Base-by-base conservation (phyloP, 2,888 invertebrate species). In the Boloria selene region DNA sequence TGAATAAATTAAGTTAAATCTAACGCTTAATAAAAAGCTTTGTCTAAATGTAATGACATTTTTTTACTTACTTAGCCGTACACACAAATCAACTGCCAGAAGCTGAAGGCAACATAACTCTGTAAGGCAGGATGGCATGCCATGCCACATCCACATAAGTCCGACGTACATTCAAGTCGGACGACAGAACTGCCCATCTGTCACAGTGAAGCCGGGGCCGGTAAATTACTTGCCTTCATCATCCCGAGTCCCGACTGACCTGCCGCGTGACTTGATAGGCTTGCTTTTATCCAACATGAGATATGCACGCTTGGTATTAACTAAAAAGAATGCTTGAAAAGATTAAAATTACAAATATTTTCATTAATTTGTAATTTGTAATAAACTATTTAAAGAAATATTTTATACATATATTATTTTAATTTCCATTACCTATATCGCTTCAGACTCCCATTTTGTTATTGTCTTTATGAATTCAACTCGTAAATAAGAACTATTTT, bases 151-250 rank as follows among this genome's bases (percentile, higher is more conserved):
- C 77, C 74, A 72, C 54, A 64, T 66, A 69, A 67, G 60, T 59
- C 49, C 64, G 64, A 59, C 68, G 69, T 69, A 72, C 68, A 69
- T 72, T 65, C 60, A 62, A 68, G 70, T 65, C 69, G 31, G 59
- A 50, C 79, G 82, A 83, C 83, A 81, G 76, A 78, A 77, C 78
- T 78, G 80, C 76, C 86, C 88, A 89, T 90, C 88, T 87, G 88
- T 90, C 89, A 89, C 86, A 75, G 80, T 70, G 79, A 77, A 80
- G 79, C 81, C 77, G 86, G 82, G 81, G 79, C 78, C 82, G 84
- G 87, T 89, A 87, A 88, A 88, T 90, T 88, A 87, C 87, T 77
- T 73, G 86, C 88, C 87, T 88, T 85, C 88, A 83, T 88, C 88
- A 87, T 86, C 82, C 84, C 83, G 79, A 78, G 3, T n/a, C n/a